These are phyloP conservation scores for Haliaeetus leucogaster DNA, from an alignment of 2,113 vertebrate genomes.

Conservation along the genomic window DNA sequence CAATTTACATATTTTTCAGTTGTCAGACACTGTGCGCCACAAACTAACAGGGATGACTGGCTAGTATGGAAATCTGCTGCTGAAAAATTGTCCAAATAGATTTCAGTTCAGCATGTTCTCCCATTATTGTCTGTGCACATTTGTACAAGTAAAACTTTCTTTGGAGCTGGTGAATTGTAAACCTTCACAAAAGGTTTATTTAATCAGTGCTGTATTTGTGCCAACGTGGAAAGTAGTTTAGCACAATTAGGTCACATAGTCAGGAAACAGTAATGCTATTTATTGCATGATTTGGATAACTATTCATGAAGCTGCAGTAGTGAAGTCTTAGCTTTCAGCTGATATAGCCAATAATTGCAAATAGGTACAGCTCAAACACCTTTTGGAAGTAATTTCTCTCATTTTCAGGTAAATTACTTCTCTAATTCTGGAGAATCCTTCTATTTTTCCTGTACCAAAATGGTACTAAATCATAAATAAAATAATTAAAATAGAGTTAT, in stretches of 20 bases:
- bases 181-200: not conserved
- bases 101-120: conserved; percentile 27
- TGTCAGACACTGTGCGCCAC: conserved; percentile 37
- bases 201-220: not conserved
- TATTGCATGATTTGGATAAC: not conserved
- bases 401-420: not conserved
- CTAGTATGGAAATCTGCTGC: conserved; percentile 47
- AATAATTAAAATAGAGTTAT: not conserved
- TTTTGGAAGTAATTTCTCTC: not conserved
- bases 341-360: not conserved
- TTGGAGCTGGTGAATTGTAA: not conserved
- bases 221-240: not conserved
- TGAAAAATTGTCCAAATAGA: conserved; percentile 32
- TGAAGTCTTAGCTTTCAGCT: not conserved
- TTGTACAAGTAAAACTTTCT: conserved; percentile 10
- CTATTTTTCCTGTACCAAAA: not conserved
- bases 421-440: not conserved
- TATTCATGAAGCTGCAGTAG: not conserved
- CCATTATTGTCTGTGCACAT: conserved; percentile 5
- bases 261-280: not conserved
- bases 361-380: not conserved
- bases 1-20: conserved; percentile 66
- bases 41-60: conserved; percentile 39
- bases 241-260: not conserved
- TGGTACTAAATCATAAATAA: not conserved